Conservation (phyloP, 1,140 invertebrate species). For the Cecropterus lyciades region DNA sequence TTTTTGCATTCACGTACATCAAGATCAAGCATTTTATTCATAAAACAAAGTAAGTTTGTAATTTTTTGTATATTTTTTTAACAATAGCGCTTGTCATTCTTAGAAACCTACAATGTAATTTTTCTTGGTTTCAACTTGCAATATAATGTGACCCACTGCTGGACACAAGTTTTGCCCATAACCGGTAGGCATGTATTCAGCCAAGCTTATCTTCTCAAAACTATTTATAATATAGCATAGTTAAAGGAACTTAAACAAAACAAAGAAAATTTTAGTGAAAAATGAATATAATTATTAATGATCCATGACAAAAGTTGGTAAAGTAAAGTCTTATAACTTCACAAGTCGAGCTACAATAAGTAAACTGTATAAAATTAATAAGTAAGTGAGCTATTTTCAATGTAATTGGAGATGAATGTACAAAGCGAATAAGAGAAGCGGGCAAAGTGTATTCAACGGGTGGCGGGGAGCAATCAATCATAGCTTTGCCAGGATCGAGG, state of each 20-base stretch:
- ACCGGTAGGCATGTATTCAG: no score
- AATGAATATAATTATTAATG: background rate
- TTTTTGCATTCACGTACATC: constrained; percentile 10
- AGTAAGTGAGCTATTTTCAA: constrained; percentile 16
- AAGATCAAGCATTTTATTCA: constrained; percentile 1
- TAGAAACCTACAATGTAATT: no score
- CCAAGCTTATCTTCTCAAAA: no score
- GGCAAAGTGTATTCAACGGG: constrained; percentile 51
- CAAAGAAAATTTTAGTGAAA: no score
- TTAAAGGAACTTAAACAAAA: no score
- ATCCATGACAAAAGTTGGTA: background rate
- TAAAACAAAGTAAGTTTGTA: background rate
- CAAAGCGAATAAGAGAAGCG: constrained; percentile 30
- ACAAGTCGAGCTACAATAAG: background rate
- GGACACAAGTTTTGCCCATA: no score
- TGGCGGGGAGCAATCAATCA: constrained; percentile 68
- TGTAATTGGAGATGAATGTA: constrained; percentile 37
- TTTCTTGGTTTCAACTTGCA: no score
- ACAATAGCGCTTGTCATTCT: no score
- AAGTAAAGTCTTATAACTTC: constrained; percentile 8
- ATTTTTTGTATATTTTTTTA: no score
- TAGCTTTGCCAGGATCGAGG: constrained; percentile 56
- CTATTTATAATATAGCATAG: no score
- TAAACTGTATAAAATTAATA: constrained; percentile 17
- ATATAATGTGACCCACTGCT: no score